Conservation (phyloP, 2,797 vertebrate species). For the Antrozous pallidus region DNA sequence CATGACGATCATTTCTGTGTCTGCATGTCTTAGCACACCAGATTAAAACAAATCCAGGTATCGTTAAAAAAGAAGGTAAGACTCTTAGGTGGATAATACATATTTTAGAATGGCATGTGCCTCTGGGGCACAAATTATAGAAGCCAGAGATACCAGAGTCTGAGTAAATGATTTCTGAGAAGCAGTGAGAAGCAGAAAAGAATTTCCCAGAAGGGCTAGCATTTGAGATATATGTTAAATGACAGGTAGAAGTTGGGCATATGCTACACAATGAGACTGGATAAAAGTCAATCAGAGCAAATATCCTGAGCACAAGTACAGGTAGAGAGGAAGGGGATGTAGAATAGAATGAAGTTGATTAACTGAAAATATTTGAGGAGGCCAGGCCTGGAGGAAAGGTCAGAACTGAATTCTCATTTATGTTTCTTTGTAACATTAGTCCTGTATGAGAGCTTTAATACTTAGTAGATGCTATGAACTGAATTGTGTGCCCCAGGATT, state of each 20-base stretch:
- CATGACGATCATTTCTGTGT: not conserved
- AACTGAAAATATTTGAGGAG: not conserved
- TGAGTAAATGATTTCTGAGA: not conserved
- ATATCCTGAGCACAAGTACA: not conserved
- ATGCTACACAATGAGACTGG: rapidly evolving
- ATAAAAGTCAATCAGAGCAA: not conserved
- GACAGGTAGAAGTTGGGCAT: not conserved
- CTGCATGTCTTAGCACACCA: not conserved
- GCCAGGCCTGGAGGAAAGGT: not conserved
- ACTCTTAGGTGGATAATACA: rapidly evolving
- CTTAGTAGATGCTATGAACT: not conserved
- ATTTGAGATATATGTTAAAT: not conserved
- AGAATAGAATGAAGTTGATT: not conserved
- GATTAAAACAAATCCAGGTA: not conserved
- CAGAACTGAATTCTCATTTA: not conserved
- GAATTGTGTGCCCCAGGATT: not conserved
- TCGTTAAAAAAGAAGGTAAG: not conserved
- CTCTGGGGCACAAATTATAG: not conserved
- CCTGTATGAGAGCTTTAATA: not conserved
- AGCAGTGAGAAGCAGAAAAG: not conserved
- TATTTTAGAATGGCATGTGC: not conserved
- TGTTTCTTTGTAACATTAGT: not conserved
- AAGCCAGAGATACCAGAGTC: not conserved
- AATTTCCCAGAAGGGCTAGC: not conserved
- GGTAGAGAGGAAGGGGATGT: not conserved